Evolutionary conservation across 1,140 invertebrate species (phyloP), one percentile per base, ranked within the genome.

Genomic region (Drosophila lacertosa): DNA sequence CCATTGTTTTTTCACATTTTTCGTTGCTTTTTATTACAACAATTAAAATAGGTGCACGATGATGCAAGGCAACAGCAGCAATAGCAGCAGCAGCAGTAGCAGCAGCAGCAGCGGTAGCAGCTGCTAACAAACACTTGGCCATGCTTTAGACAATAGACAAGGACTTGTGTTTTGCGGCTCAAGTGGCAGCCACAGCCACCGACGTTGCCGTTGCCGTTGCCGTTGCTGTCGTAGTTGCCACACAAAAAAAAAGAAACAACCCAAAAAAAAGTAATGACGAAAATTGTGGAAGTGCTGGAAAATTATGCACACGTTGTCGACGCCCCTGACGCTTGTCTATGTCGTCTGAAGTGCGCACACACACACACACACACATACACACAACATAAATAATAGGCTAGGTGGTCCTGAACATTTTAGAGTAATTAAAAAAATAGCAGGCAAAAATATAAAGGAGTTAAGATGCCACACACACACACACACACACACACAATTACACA

Each of bases 61-160:
- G 81, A 77, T 65, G 76, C 69, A 50, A 26, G 39, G 39, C 53
- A 47, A 6, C 50, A 20, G 24, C 45, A 48, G 75, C 74, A 66
- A n/a, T 13, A 11, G 33, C 16, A 24, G 32, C 76, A 53, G 59
- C 64, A 65, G 70, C n/a, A n/a, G n/a, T n/a, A n/a, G n/a, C n/a
- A 48, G 75, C 74, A 66, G 20, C 15, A 11, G 33, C 16, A 24
- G 32, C 76, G 47, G 59, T 59, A 65, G 70, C 66, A 51, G 71
- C 80, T 81, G 81, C 77, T 88, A 88, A 86, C 82, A 86, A 88
- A 88, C 82, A 88, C 82, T 88, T 88, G 78, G 82, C 74, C 83
- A 82, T 88, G 82, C 83, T 88, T 82, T 82, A 88, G 82, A 88
- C 82, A 88, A 89, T 89, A 78, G 82, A 88, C 70, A 82, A 88